Base-by-base conservation (phyloP, 2,113 vertebrate genomes). In the Alouatta palliata region DNA sequence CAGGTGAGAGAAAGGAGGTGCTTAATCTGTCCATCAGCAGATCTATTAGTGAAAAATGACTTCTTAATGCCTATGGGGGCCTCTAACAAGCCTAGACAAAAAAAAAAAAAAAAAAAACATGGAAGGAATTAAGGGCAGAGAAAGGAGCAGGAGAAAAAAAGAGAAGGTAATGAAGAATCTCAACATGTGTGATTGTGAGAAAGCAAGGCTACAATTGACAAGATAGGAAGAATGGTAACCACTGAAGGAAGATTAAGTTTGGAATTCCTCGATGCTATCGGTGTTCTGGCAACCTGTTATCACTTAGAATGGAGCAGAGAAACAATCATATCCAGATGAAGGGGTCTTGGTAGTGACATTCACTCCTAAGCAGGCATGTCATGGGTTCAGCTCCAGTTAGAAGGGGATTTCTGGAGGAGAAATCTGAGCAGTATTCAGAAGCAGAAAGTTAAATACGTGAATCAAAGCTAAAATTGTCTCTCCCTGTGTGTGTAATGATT, bases 21-120 rank as follows among this genome's bases (percentile, higher is more conserved):
- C 35, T 88, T 97, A 88, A 80, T 85, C 56, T 93, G 40, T 56
- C 25, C 30, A 25, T 95, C 52, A 68, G 47, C 19, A 75, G 47
- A 23, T 23, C 77, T 80, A 80, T 90, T 90, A 96, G 84, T 76
- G 7, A 76, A 71, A 70, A 91, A 86, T 56, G 79, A 84, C 45
- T 75, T 4, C 9, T 54, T 83, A 84, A 61, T 79, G 77, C n/a
- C 27, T 58, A 5, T 56, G 52, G 58, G 19, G 49, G 79, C 52
- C n/a, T 80, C 56, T 95, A 32, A 90, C 16, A 90, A 71, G 9
- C 52, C 11, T 14, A 77, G 64, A 37, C 61, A 45, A 40, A 37
- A 71, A 76, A 49, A 37, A 68, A 45, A 40, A 37, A 71, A 37
- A 68, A 45, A 40, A 37, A 71, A 76, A 49, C 25, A 30, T 30